Conservation (phyloP, 2,113 vertebrate species). For the Menura novaehollandiae region DNA sequence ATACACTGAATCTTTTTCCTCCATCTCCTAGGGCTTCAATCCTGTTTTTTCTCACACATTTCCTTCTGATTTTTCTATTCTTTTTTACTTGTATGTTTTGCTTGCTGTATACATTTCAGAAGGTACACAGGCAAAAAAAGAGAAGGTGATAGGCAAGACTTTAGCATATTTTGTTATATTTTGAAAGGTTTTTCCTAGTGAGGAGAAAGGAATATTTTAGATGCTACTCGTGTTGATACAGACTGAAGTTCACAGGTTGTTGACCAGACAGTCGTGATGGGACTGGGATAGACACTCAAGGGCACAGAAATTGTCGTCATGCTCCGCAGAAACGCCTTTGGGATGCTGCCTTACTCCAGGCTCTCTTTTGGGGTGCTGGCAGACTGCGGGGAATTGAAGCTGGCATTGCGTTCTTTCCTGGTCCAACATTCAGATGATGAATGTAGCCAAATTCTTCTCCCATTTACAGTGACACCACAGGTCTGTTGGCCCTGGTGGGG, state of each 20-base stretch:
- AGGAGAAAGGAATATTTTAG: not conserved
- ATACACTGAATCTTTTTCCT: not conserved
- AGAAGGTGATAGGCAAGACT: not conserved
- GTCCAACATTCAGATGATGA: not conserved
- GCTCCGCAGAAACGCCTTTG: not conserved
- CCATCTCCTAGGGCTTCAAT: not conserved
- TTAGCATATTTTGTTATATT: not conserved
- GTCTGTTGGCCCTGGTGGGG: not conserved
- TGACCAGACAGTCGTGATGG: not conserved
- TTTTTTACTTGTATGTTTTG: not conserved
- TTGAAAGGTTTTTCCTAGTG: not conserved
- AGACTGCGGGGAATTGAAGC: not conserved
- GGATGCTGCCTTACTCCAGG: not conserved
- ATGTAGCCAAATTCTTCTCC: not conserved
- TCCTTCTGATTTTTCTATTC: not conserved
- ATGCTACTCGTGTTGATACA: not conserved
- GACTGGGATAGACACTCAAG: not conserved
- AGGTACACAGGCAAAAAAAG: not conserved
- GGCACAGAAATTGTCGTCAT: not conserved
- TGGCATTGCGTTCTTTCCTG: not conserved
- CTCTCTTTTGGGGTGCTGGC: not conserved
- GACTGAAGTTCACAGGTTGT: not conserved
- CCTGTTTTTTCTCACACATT: not conserved
- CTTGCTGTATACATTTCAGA: not conserved
- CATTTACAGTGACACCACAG: not conserved